Evolutionary conservation across 1,140 invertebrate species (phyloP), one percentile per base, ranked within the genome.

Genomic region (Anthonomus grandis): DNA sequence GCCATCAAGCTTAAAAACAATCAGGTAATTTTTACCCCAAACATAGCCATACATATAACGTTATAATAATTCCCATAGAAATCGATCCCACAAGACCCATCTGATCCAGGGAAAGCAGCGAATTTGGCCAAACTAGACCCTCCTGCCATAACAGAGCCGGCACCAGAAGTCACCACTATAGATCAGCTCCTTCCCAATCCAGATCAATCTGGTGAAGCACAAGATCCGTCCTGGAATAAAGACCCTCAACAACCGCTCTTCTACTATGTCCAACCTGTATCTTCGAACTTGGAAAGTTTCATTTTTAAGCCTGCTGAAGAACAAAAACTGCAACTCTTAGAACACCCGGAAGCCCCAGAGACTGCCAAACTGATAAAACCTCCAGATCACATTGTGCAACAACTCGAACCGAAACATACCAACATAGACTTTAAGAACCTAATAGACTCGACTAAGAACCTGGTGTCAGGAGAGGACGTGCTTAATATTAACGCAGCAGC

Each of bases 391-490:
- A 46, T 55, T 37, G 42, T 55, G 6, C 13, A 45, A 1, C 2
- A 15, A 23, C 5, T 49, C 6, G 17, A 22, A 12, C 25, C 47
- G 4, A 41, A 50, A 44, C 17, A 6, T 15, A 5, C 37, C 5
- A 6, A 15, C 15, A 12, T 34, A 13, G 8, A 23, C 13, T 4
- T 10, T 1, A 56, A 48, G 8, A 78, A 72, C 67, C 57, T 80
- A 27, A 76, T 80, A 6, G 75, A 76, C 39, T 78, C 74, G 10
- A 80, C 79, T 4, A 76, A 77, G 64, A 75, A 81, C 70, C 66
- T 80, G 8, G 76, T 81, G 44, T 72, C 74, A 10, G 80, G 79
- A 59, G 74, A 77, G 62, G 80, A 81, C 70, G 73, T 81, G 12
- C 58, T 81, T 24, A 74, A 73, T 64, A 80, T 81, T 4, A 81